Percentiles rank a stretch among this genome's conserved stretches.
phyloP scores from a whole-genome alignment of 2,888 invertebrate species.

The Furcula furcula region DNA sequence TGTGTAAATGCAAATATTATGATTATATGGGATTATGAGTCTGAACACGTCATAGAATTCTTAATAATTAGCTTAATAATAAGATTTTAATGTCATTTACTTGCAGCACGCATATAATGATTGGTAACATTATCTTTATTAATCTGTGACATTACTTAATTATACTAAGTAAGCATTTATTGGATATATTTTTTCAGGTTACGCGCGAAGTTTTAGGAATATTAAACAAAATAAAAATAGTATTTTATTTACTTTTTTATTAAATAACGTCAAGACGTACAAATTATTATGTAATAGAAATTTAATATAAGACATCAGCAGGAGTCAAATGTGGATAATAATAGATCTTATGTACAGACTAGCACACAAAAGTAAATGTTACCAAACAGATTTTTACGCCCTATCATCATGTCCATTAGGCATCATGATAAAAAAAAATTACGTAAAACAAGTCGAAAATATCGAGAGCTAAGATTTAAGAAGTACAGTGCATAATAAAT shows the following conservation, averaged over 20 bases:
- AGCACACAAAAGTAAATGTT: neutral
- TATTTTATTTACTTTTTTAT: too few species aligned
- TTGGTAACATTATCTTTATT: neutral
- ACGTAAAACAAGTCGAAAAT: constrained; percentile 7
- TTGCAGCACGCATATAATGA: neutral
- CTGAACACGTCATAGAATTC: constrained; percentile 32
- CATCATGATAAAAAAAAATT: neutral
- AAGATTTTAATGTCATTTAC: neutral
- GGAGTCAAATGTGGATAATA: too few species aligned
- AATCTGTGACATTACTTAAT: too few species aligned
- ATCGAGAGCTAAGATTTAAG: constrained; percentile 9
- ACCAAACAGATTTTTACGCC: neutral
- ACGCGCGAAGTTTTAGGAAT: too few species aligned
- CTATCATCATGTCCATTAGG: neutral
- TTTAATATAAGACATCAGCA: too few species aligned
- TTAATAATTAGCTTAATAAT: constrained; percentile 19
- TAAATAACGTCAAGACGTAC: too few species aligned
- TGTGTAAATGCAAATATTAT: constrained; percentile 19
- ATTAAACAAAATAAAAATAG: too few species aligned
- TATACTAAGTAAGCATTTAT: too few species aligned
- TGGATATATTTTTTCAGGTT: too few species aligned
- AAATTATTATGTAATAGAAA: too few species aligned
- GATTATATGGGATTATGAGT: constrained; percentile 22
- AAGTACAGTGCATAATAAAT: constrained; percentile 33
- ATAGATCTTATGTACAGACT: too few species aligned